Conservation (phyloP, 2,888 invertebrate species). For the Eremobia ochroleuca region DNA sequence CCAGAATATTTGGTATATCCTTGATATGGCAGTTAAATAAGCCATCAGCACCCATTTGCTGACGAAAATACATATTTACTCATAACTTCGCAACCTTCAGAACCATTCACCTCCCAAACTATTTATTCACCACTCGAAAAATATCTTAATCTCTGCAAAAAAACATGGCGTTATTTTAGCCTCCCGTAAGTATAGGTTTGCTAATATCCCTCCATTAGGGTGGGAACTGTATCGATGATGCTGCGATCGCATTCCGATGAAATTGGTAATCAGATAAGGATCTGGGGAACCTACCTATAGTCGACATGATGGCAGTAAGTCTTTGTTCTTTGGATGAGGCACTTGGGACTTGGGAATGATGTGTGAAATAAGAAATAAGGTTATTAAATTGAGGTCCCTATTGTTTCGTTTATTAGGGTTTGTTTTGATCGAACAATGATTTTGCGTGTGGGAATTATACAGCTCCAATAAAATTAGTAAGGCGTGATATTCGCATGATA, state of each 20-base stretch:
- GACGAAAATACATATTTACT: background rate
- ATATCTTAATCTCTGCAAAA: slow-evolving; percentile 61
- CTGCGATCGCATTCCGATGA: slow-evolving; percentile 86
- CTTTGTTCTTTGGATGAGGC: slow-evolving; percentile 72
- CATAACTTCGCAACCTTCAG: slow-evolving; percentile 1
- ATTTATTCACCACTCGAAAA: slow-evolving; percentile 56
- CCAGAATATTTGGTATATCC: slow-evolving; percentile 2
- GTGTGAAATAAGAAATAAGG: slow-evolving; percentile 55
- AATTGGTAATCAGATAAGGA: slow-evolving; percentile 89
- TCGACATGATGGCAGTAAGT: slow-evolving; percentile 62
- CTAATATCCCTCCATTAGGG: slow-evolving; percentile 85
- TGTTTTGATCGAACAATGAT: slow-evolving; percentile 13
- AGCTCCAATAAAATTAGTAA: slow-evolving; percentile 20
- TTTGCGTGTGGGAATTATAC: background rate
- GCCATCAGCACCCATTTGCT: background rate
- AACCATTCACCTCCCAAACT: slow-evolving; percentile 32
- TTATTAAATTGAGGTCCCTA: slow-evolving; percentile 35
- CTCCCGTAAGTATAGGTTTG: slow-evolving; percentile 72
- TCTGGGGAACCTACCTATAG: slow-evolving; percentile 67
- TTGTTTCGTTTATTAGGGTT: slow-evolving; percentile 47
- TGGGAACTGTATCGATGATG: slow-evolving; percentile 81
- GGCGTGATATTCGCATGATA: background rate
- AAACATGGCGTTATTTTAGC: slow-evolving; percentile 73
- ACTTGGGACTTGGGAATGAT: slow-evolving; percentile 51
- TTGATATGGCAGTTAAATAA: slow-evolving; percentile 22